Conservation (phyloP, 2,888 invertebrate species). For the Cynaeus angustus region DNA sequence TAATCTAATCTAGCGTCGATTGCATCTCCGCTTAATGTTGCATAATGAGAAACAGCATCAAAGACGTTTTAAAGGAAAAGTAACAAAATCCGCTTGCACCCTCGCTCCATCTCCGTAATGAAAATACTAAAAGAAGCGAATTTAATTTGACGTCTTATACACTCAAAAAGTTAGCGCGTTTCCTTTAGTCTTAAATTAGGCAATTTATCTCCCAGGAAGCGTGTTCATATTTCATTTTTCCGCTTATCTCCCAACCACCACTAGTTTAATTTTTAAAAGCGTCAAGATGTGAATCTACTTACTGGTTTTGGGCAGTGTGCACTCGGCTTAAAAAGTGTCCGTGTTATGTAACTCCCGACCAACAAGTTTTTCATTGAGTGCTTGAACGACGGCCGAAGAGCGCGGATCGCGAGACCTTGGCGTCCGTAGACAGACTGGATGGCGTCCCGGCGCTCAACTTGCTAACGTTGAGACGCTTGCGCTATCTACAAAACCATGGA, state of each 20-base stretch:
- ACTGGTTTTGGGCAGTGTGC: constrained; percentile 23
- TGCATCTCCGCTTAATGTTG: constrained; percentile 1
- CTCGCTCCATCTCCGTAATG: background rate
- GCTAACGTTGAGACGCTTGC: constrained; percentile 65
- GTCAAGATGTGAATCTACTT: constrained; percentile 20
- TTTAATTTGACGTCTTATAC: constrained; percentile 2
- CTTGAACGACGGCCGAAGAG: constrained; percentile 37
- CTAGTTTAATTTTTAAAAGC: too few relatives aligned
- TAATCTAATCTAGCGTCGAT: constrained; percentile 15
- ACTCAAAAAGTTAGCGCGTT: background rate
- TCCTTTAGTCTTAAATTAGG: background rate
- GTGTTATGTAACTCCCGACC: constrained; percentile 47
- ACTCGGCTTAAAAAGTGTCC: constrained; percentile 16
- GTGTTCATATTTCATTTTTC: constrained; percentile 6
- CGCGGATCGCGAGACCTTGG: constrained; percentile 63
- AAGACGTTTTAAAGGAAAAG: constrained; percentile 6
- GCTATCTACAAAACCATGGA: constrained; percentile 58
- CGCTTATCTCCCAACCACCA: background rate
- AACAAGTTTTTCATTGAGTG: constrained; percentile 50
- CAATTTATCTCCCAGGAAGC: constrained; percentile 3
- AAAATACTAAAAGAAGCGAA: constrained; percentile 1
- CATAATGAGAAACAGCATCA: background rate
- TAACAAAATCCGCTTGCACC: background rate
- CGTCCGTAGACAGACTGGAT: constrained; percentile 70
- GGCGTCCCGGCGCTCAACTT: constrained; percentile 67